Evolutionary conservation across 2,888 invertebrate genomes (phyloP), one percentile per base, ranked within the genome.

Genomic region (Gibbula magus): DNA sequence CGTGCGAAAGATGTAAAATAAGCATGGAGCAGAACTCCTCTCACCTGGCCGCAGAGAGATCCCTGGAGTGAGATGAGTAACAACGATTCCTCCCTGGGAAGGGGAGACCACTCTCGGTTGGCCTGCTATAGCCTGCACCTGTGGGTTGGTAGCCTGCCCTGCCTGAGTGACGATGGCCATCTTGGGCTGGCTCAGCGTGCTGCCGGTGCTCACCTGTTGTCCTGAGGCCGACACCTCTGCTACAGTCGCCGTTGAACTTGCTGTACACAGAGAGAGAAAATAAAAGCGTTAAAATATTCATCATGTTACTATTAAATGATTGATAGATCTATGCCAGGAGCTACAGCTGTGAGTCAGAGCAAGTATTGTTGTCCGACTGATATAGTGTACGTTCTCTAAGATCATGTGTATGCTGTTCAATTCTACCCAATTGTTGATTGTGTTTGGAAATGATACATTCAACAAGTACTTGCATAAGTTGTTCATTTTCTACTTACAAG

Each of bases 31-130:
- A 51, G 0, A 45, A 70, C 35, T 35, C 7, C 1, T 56, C 82
- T 67, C 75, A 86, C 88, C 88, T 56, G 87, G 88, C 75, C 89
- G 83, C 13, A 91, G 79, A 22, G 89, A 85, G 39, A 90, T 82
- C 45, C 88, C 88, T 61, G 88, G 88, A 7, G 89, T 83, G 52
- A 91, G 82, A 77, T 91, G 91, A 8, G 89, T 89, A n/a, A 91
- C 89, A 16, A 90, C 86, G 32, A 90, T 85, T 5, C 88, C 88
- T n/a, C 86, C 85, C 56, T 87, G 88, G 13, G 83, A 82, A 18
- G 86, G 85, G 77, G 85, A 83, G 35, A 86, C 86, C 1, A 87
- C 83, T 79, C 88, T 90, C 20, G 88, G 86, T 81, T 89, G 89
- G 75, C 82, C 45, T 35, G n/a, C 70, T 45, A 84, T 79, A 29